These are phyloP conservation scores for Ammodytes marinus DNA, from an alignment of 2,113 vertebrate species.

Conservation along the genomic window DNA sequence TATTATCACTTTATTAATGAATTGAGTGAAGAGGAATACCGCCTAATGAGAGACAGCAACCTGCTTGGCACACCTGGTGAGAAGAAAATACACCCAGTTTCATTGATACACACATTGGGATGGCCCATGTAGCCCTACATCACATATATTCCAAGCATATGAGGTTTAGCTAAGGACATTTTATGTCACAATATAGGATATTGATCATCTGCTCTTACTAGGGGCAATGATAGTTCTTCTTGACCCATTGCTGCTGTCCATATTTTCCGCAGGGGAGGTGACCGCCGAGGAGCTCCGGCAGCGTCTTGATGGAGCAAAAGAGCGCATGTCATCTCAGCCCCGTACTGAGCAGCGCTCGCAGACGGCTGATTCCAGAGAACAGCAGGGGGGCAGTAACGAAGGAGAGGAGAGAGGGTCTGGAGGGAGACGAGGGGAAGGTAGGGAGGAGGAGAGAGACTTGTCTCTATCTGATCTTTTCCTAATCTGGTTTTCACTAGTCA, in stretches of 20 bases:
- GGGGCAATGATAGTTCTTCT: neutral
- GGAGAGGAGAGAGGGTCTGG: conserved; percentile 61
- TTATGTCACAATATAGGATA: neutral
- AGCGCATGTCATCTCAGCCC: conserved; percentile 88
- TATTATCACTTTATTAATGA: conserved; percentile 98
- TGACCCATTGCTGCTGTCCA: conserved; percentile 14
- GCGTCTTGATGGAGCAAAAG: conserved; percentile 91
- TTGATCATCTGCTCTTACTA: neutral
- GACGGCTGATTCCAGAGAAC: conserved; percentile 80
- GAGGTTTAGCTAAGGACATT: neutral
- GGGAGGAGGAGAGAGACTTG: neutral
- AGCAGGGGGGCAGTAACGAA: conserved; percentile 79
- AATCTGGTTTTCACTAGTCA: neutral
- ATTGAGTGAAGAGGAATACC: conserved; percentile 94
- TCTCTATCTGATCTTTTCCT: neutral
- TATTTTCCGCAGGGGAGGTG: conserved; percentile 89
- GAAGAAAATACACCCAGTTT: conserved; percentile 20
- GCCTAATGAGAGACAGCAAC: conserved; percentile 95
- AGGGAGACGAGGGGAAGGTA: conserved; percentile 71
- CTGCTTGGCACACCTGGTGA: conserved; percentile 95
- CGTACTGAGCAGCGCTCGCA: conserved; percentile 77
- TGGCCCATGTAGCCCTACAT: neutral
- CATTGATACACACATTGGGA: neutral
- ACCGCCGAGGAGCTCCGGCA: conserved; percentile 94
- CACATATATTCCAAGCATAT: neutral